phyloP scores from a whole-genome alignment of 2,797 vertebrate species.

The Pseudochromis fuscus region DNA sequence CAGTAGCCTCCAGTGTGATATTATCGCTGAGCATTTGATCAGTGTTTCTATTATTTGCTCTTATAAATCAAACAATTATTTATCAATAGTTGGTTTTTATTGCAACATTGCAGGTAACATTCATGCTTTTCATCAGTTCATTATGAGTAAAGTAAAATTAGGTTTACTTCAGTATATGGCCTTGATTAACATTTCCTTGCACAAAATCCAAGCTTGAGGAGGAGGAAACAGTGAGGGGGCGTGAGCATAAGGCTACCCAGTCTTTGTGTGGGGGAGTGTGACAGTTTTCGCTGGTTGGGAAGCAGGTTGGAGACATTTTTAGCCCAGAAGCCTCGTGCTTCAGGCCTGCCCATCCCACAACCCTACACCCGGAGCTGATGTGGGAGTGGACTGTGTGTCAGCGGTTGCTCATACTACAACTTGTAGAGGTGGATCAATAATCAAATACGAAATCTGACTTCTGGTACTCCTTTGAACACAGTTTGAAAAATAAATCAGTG shows the following conservation, averaged over 20 bases:
- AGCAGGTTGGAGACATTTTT: conserved; percentile 65
- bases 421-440: conserved; percentile 44
- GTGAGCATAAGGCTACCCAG: conserved; percentile 12
- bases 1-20: background rate
- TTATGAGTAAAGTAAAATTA: background rate
- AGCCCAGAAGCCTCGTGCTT: conserved; percentile 58
- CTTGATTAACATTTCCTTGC: background rate
- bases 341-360: conserved; percentile 37
- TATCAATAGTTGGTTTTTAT: background rate
- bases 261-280: conserved; percentile 53
- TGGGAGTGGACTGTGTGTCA: conserved; percentile 65
- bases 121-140: background rate
- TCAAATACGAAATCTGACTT: conserved; percentile 44
- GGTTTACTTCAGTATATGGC: background rate
- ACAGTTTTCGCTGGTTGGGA: conserved; percentile 28
- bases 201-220: conserved; percentile 34
- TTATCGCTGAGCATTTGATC: background rate
- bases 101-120: background rate
- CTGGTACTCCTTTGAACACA: too few species aligned
- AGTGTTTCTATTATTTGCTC: background rate
- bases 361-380: conserved; percentile 53
- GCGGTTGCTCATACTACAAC: conserved; percentile 67
- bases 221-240: conserved; percentile 42
- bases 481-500: too few species aligned
- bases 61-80: background rate